Evolutionary conservation across 2,797 vertebrate genomes (phyloP), one percentile per base, ranked within the genome.

Genomic region (Thunnus albacares): DNA sequence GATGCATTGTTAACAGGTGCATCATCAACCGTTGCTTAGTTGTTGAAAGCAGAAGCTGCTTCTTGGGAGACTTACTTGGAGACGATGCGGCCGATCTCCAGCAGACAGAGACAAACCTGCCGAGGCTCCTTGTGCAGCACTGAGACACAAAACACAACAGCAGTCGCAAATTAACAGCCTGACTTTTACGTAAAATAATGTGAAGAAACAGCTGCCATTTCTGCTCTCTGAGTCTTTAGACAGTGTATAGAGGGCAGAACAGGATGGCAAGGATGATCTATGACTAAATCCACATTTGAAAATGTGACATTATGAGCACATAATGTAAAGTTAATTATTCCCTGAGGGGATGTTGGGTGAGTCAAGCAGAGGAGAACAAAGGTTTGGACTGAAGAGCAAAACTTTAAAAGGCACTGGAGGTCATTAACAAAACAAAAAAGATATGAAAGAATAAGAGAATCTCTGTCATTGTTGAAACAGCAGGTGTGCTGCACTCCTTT

Each of bases 61-160:
- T 4, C 0, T 6, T 6, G 9, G 3, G 28, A 61, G 7, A 93
- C 96, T 41, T 84, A 99, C 98, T 96, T 96, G 1, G 97, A 99
- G 53, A 98, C 96, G 57, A 99, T 97, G 78, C 97, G 96, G 28
- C 98, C 98, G 64, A 99, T 96, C 95, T 99, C 96, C 92, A 99
- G 95, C 76, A 99, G 94, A 71, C 98, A 99, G 58, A 99, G 97
- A 75, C 98, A 99, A 5, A 99, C 98, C 87, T 99, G 98, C 38
- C 98, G 97, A 57, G 97, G 98, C 85, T 99, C 96, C 91, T 98
- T 99, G 91, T 99, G 98, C 65, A 99, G 94, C 90, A 99, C 98
- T 99, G 84, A 58, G 64, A 45, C 20, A 22, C 60, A 76, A 67
- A 70, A 77, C 5, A 72, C 12, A 59, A 13, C 17, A 49, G 22